Base-by-base conservation (phyloP, 1,140 invertebrate genomes). In the Achroia grisella region DNA sequence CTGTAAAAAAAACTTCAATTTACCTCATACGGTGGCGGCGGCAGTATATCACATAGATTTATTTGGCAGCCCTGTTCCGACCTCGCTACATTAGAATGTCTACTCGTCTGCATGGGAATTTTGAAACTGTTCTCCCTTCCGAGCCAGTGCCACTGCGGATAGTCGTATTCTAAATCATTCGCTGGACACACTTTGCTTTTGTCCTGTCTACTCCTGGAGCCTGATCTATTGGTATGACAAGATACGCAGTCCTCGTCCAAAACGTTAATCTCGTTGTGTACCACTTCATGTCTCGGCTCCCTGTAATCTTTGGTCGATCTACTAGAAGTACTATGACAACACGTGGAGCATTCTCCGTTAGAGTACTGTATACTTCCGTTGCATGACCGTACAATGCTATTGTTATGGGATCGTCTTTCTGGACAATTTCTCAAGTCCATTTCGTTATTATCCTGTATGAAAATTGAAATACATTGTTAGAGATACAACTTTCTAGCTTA, bases 41-140 rank as follows among this genome's bases (percentile, higher is more conserved):
- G 81, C 66, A 85, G 63, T 81, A 85, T 82, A 71, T 85, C 81
- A 76, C 79, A 78, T 55, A 85, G 74, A 79, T 85, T 85, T 81
- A 85, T 85, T 82, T 85, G 81, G 80, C 81, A 85, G 63, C 75
- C 75, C 59, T 82, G 81, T 48, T 85, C 81, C 48, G 78, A 81
- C 58, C 71, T 70, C 56, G 66, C 69, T 43, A 72, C 67, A 53
- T 71, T 80, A 61, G 79, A 78, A 68, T 79, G 74, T 67, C 76
- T 73, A 44, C 68, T 63, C 42, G 68, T 59, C 60, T 74, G 76
- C 62, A 82, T 76, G 52, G 81, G 78, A 67, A 82, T 85, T 76
- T 82, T 85, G 69, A 85, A 85, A 69, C 81, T 85, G 66, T 85
- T 85, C 68, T 85, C 81, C 39, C 78, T 71, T 6, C 81, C 81